Conservation (phyloP, 2,113 vertebrate species). For the Hippocampus zosterae region DNA sequence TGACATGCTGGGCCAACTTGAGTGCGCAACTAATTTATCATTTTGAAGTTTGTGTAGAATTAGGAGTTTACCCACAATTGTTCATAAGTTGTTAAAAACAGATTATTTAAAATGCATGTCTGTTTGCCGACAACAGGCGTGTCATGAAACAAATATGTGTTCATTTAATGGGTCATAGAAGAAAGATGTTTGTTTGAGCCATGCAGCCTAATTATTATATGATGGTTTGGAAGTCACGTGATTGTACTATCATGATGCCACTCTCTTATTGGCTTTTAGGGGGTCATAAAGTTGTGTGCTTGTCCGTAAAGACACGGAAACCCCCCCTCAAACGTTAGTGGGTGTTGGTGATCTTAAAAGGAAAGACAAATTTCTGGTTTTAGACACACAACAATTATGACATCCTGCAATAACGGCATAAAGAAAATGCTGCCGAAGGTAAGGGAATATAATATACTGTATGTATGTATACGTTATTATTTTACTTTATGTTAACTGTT, state of each 20-base stretch:
- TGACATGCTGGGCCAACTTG: too few relatives aligned
- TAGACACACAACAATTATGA: conserved; percentile 59
- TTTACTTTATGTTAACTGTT: too few relatives aligned
- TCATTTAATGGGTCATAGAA: not conserved
- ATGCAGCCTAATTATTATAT: not conserved
- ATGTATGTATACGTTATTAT: not conserved
- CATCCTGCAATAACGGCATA: conserved; percentile 60
- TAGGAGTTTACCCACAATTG: not conserved
- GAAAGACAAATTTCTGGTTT: not conserved
- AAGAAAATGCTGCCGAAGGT: conserved; percentile 88
- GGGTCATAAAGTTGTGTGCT: conserved; percentile 26
- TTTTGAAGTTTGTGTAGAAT: not conserved
- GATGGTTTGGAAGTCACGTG: conserved; percentile 8
- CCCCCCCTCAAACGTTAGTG: not conserved
- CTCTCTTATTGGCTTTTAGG: conserved; percentile 17
- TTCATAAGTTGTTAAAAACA: not conserved
- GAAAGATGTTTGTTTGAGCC: conserved; percentile 17
- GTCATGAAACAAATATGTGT: not conserved
- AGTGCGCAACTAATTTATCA: not conserved
- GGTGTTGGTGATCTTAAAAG: not conserved
- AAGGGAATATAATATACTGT: conserved; percentile 28
- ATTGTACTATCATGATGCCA: conserved; percentile 15
- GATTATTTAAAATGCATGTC: not conserved
- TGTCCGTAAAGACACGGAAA: not conserved
- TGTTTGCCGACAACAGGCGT: not conserved